Conservation (phyloP, 2,113 vertebrate genomes). For the Nothoprocta perdicaria region DNA sequence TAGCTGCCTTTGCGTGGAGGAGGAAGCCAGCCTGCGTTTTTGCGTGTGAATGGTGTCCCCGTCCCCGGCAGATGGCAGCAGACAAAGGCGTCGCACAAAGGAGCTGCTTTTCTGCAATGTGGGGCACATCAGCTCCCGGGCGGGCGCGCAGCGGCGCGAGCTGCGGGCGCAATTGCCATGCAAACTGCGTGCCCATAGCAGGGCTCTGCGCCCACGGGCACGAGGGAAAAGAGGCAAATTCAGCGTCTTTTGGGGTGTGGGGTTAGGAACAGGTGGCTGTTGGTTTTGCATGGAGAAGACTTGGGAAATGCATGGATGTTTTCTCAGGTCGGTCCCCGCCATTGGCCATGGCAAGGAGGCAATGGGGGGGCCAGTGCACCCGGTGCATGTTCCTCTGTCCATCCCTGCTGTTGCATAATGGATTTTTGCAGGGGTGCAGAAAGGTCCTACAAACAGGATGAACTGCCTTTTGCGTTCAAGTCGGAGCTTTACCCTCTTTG, state of each 20-base stretch:
- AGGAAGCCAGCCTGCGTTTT: not conserved
- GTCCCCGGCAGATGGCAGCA: conserved; percentile 56
- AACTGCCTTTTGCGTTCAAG: not conserved
- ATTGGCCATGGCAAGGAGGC: not conserved
- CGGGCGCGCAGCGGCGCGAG: not conserved
- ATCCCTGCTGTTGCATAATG: not conserved
- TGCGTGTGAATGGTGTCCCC: not conserved
- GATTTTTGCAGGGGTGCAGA: not conserved
- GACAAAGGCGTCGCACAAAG: accelerated
- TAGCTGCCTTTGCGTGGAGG: not conserved
- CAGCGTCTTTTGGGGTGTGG: not conserved
- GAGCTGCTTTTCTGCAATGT: not conserved
- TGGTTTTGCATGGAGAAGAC: not conserved
- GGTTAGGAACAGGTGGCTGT: not conserved
- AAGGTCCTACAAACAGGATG: not conserved
- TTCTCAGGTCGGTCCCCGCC: not conserved
- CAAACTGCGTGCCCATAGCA: not conserved
- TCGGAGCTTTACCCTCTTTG: not conserved
- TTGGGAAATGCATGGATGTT: not conserved
- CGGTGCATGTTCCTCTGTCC: not conserved
- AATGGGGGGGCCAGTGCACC: not conserved
- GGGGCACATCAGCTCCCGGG: not conserved
- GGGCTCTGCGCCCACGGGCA: not conserved
- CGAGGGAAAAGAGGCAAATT: not conserved
- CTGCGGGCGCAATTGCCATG: not conserved